Evolutionary conservation across 2,797 vertebrate species (phyloP).

Genomic region (Cynodonichthys magdalenae): DNA sequence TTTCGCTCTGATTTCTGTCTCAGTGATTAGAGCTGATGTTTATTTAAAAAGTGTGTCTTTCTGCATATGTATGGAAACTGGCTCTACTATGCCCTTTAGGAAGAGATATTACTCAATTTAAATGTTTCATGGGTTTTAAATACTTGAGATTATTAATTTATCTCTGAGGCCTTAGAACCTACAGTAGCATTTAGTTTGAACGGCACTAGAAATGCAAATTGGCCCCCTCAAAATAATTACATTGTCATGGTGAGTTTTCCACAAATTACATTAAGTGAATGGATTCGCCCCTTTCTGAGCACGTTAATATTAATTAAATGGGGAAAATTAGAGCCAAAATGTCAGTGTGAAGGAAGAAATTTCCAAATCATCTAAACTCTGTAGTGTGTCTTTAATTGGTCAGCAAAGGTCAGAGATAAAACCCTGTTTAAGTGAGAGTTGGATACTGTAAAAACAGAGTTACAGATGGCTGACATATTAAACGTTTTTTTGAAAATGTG

Average conservation of each 20-base stretch:
- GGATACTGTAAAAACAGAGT: neutral
- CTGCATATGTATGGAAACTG: slow-evolving; percentile 70
- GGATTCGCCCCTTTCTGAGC: slow-evolving; percentile 69
- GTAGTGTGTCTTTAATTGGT: slow-evolving; percentile 23
- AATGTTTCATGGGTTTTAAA: slow-evolving; percentile 86
- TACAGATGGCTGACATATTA: neutral
- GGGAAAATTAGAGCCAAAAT: slow-evolving; percentile 56
- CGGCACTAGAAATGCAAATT: slow-evolving; percentile 80
- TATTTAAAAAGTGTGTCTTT: slow-evolving; percentile 72
- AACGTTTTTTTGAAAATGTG: too few species aligned
- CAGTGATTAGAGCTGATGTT: slow-evolving; percentile 78
- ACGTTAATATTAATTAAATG: slow-evolving; percentile 67
- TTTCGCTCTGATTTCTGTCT: slow-evolving; percentile 71
- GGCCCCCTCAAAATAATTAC: slow-evolving; percentile 81
- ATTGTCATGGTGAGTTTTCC: slow-evolving; percentile 82
- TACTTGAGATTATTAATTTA: slow-evolving; percentile 84
- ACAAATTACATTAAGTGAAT: slow-evolving; percentile 80
- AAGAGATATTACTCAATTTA: slow-evolving; percentile 84
- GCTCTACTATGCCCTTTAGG: slow-evolving; percentile 79
- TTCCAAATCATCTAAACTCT: slow-evolving; percentile 32
- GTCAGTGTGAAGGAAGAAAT: slow-evolving; percentile 23
- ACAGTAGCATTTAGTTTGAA: slow-evolving; percentile 76
- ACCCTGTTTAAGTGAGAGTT: neutral
- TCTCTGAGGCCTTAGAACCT: slow-evolving; percentile 80
- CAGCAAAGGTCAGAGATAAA: neutral